Evolutionary conservation across 2,113 vertebrate species (phyloP).

Genomic region (Chroicocephalus ridibundus): DNA sequence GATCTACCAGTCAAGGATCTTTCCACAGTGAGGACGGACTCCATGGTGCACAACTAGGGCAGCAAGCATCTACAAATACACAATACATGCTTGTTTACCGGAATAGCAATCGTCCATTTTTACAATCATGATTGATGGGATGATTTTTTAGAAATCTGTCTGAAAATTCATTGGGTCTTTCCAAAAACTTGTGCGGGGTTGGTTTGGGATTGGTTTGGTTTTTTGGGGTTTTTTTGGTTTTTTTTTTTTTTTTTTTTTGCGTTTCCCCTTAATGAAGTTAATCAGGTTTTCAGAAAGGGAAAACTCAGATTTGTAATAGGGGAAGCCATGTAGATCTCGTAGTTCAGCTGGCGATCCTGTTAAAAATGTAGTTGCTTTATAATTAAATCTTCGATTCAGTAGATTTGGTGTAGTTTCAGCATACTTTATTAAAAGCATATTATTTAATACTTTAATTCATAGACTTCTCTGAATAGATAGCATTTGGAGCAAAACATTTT

Average conservation of each 20-base stretch:
- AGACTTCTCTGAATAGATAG: not conserved
- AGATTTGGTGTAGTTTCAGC: not conserved
- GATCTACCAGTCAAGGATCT: slow-evolving; percentile 96
- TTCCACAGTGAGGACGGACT: slow-evolving; percentile 80
- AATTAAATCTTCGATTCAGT: not conserved
- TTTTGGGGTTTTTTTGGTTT: not conserved
- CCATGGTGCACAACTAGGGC: slow-evolving; percentile 85
- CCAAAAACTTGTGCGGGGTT: not conserved
- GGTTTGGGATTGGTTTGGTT: not conserved
- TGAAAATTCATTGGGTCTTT: slow-evolving; percentile 54
- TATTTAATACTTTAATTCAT: not conserved
- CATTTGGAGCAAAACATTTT: not conserved
- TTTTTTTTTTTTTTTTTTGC: not conserved
- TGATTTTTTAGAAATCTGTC: slow-evolving; percentile 69
- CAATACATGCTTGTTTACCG: slow-evolving; percentile 86
- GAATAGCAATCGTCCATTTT: slow-evolving; percentile 76
- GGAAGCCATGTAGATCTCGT: not conserved
- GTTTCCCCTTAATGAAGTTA: not conserved
- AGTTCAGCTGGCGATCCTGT: not conserved
- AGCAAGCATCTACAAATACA: slow-evolving; percentile 87
- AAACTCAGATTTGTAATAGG: not conserved
- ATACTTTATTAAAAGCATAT: not conserved
- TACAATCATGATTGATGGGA: slow-evolving; percentile 75
- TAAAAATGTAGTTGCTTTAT: not conserved
- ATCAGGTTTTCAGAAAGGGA: slow-evolving; percentile 16